phyloP scores from a whole-genome alignment of 2,797 vertebrate species.

The Arctocebus calabarensis region DNA sequence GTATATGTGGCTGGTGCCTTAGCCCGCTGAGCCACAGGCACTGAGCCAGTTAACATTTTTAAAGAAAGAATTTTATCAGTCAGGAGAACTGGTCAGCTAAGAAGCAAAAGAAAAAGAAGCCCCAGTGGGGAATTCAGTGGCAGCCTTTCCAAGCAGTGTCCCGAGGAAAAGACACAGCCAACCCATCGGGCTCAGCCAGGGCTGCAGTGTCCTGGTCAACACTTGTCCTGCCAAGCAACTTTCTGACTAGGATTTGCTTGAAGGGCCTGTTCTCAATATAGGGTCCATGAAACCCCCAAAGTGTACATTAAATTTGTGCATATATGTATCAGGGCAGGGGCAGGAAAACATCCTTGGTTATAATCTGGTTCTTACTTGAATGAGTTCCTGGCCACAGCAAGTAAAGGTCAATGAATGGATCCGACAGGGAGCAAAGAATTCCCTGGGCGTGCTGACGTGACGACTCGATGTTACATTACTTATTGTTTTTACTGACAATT shows the following conservation, averaged over 20 bases:
- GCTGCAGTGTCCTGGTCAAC: background rate
- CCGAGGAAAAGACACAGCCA: background rate
- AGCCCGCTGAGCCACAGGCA: too few species aligned
- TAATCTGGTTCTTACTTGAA: background rate
- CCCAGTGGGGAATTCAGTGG: background rate
- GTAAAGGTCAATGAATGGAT: background rate
- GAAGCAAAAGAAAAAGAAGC: background rate
- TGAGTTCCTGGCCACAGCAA: background rate
- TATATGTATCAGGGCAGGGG: background rate
- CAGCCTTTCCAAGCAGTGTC: background rate
- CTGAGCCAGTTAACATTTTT: background rate
- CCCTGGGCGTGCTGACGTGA: background rate
- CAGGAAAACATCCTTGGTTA: background rate
- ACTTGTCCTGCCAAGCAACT: background rate
- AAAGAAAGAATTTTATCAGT: slow-evolving; percentile 10
- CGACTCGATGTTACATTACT: background rate
- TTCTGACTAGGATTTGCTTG: background rate
- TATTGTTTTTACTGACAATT: background rate
- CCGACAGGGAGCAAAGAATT: background rate
- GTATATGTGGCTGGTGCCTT: too few species aligned
- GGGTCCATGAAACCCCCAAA: background rate
- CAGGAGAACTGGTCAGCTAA: background rate
- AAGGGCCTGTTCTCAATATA: background rate
- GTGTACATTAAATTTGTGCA: background rate
- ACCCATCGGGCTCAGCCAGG: background rate